These are phyloP conservation scores for Leptopilina syphax DNA, from an alignment of 2,888 invertebrate genomes.

Conservation along the genomic window DNA sequence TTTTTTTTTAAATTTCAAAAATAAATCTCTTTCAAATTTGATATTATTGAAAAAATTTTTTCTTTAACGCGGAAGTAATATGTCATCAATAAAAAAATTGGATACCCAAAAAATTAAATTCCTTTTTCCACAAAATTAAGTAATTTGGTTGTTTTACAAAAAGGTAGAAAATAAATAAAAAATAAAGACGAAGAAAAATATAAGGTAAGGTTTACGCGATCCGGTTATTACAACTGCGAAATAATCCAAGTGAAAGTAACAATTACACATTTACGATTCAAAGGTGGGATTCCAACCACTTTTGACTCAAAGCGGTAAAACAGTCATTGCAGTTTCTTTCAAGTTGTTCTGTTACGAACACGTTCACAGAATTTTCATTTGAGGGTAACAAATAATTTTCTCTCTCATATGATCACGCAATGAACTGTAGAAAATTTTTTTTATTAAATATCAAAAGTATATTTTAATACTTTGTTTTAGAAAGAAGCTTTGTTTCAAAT, in stretches of 20 bases:
- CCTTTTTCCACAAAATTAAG: no score
- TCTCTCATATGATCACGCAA: neutral
- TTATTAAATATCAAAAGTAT: neutral
- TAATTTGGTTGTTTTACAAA: no score
- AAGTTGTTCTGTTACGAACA: conserved; percentile 55
- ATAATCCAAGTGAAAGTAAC: conserved; percentile 69
- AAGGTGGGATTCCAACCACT: conserved; percentile 59
- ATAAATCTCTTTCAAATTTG: no score
- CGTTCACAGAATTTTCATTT: conserved; percentile 5
- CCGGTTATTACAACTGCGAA: conserved; percentile 36
- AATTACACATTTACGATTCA: conserved; percentile 59
- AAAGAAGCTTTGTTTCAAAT: neutral
- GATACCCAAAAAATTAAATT: no score
- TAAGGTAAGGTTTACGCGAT: conserved; percentile 34
- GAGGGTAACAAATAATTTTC: conserved; percentile 10
- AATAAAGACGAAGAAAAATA: conserved; percentile 18
- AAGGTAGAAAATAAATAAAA: neutral
- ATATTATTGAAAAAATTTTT: no score
- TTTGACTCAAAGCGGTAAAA: conserved; percentile 42
- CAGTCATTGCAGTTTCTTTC: conserved; percentile 63
- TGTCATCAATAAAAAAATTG: no score
- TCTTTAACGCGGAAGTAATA: no score
- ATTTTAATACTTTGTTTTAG: no score
- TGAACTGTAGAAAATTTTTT: neutral
- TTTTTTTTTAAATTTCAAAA: no score